Conservation (phyloP, 2,113 vertebrate species). For the Python bivittatus region DNA sequence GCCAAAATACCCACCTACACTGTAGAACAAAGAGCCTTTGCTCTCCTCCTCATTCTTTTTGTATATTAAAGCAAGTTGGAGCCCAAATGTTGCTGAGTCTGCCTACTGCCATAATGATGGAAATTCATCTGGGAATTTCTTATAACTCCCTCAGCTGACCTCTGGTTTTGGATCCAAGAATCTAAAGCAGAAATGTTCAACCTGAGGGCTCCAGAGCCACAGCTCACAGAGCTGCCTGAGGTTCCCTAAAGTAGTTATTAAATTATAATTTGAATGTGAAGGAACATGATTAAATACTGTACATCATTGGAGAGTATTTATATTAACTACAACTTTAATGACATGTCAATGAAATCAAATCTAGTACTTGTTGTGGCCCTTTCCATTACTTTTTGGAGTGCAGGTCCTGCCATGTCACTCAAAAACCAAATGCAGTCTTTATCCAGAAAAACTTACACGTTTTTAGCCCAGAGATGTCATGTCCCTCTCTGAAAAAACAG, state of each 20-base stretch:
- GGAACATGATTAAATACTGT: neutral
- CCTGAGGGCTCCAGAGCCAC: neutral
- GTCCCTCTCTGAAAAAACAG: neutral
- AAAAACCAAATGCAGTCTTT: neutral
- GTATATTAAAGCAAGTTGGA: neutral
- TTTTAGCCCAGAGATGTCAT: neutral
- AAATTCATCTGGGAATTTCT: neutral
- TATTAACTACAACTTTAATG: neutral
- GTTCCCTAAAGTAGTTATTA: neutral
- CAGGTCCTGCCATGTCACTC: neutral
- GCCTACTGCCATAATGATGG: neutral
- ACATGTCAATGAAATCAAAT: neutral
- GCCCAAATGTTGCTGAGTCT: neutral
- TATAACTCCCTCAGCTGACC: neutral
- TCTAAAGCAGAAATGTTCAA: neutral
- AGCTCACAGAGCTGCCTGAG: neutral
- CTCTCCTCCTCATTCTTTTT: neutral
- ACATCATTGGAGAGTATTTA: neutral
- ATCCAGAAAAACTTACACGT: neutral
- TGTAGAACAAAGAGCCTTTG: neutral
- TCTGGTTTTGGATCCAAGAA: neutral
- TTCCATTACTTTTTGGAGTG: neutral
- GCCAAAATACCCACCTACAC: neutral
- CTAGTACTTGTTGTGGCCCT: neutral
- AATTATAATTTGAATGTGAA: neutral